Evolutionary conservation across 1,140 invertebrate species (phyloP).

Genomic region (Nasonia vitripennis): DNA sequence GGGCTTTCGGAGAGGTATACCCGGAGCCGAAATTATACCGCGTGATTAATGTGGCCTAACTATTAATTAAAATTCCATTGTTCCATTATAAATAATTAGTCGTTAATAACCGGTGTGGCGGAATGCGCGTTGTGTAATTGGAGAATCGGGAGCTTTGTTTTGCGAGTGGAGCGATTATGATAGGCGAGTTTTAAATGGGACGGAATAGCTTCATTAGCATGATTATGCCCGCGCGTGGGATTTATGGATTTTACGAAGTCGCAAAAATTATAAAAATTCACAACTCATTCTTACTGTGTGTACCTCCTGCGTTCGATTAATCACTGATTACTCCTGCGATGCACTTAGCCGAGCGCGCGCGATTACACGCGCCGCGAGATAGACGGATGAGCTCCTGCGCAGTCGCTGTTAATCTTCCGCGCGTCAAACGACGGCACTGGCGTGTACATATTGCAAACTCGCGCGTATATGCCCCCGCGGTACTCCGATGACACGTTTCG

Average conservation of each 20-base stretch:
- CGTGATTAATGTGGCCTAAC: constrained; percentile 75
- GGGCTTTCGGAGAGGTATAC: constrained; percentile 54
- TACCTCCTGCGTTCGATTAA: constrained; percentile 63
- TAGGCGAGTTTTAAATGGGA: constrained; percentile 37
- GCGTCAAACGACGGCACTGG: constrained; percentile 66
- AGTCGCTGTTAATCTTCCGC: constrained; percentile 69
- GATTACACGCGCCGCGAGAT: constrained; percentile 68
- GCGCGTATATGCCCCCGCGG: neutral
- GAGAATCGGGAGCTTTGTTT: neutral
- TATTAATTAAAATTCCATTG: constrained; percentile 76
- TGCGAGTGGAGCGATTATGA: constrained; percentile 11
- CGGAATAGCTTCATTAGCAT: constrained; percentile 18
- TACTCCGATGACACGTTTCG: constrained; percentile 13
- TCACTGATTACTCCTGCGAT: constrained; percentile 71
- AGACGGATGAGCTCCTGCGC: constrained; percentile 68
- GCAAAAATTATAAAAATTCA: no score
- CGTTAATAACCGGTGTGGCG: constrained; percentile 67
- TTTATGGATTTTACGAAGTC: no score
- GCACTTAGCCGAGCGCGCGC: constrained; percentile 68
- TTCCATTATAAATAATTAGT: constrained; percentile 75
- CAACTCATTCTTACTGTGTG: neutral
- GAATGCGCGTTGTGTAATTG: neutral
- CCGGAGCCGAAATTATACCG: constrained; percentile 68
- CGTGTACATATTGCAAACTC: neutral
- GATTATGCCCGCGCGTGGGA: neutral